Base-by-base conservation (phyloP, 2,797 vertebrate species). In the Ispidina lecontei region DNA sequence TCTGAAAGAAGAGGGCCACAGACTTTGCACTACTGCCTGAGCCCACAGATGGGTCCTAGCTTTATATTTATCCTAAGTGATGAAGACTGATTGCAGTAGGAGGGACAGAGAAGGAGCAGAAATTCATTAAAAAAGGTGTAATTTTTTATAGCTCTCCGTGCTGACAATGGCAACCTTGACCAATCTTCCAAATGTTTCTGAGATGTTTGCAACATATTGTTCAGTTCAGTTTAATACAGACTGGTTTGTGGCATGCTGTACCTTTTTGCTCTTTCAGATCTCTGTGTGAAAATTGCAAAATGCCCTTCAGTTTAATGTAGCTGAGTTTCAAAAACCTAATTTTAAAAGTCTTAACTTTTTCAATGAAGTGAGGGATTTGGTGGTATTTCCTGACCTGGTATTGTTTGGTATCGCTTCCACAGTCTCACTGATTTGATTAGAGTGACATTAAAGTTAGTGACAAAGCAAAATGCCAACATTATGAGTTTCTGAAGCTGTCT, bases 321-420 rank as follows among this genome's bases (percentile, higher is more conserved):
- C 60, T 62, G 75, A 77, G 91, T 95, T 95, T 52, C 58, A 94
- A 93, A 95, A 95, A 93, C 21, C 85, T 95, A 91, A 97, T 97
- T 97, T 97, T 85, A 92, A 95, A 87, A 96, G 96, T 96, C 96
- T 97, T 96, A 97, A 93, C 94, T 96, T 97, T 81, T 92, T 74
- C 95, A 96, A 81, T 94, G 94, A 95, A 97, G 93, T 91, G 94
- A 96, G 93, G 95, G 95, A 95, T 97, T 97, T 96, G 95, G 84
- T 96, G 95, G 95, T 96, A 96, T 97, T 96, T 96, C 93, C 93
- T 96, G 94, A 93, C 94, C 90, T 84, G 92, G 72, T 95, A 96
- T 94, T 96, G 91, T 95, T 97, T 97, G 96, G 94, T 94, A 95
- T 96, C 64, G 5, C 96, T 96, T 96, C 92, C 85, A 96, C 91